Evolutionary conservation across 1,140 invertebrate species (phyloP).

Genomic region (Augochlora pura): DNA sequence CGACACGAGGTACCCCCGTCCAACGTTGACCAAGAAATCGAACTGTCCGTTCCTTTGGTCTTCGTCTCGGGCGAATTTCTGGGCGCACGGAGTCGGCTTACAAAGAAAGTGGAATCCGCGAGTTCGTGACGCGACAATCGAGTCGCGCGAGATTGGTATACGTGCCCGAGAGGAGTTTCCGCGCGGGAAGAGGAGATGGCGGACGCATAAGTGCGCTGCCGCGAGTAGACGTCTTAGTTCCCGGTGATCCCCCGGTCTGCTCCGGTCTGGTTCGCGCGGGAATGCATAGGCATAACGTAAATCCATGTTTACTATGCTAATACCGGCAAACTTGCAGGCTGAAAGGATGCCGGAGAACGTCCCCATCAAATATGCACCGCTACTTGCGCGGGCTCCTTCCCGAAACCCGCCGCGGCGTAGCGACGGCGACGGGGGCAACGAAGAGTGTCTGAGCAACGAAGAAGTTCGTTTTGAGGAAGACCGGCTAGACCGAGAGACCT

Average conservation of each 20-base stretch:
- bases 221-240: constrained; percentile 15
- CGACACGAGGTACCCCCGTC: neutral
- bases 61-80: too few species aligned
- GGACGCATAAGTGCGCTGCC: constrained; percentile 5
- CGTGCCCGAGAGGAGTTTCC: constrained; percentile 18
- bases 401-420: neutral
- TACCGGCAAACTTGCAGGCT: constrained; percentile 73
- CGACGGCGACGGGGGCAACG: neutral
- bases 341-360: constrained; percentile 74
- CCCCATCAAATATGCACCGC: constrained; percentile 74
- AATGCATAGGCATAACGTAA: constrained; percentile 71
- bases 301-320: constrained; percentile 77
- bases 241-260: constrained; percentile 13
- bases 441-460: constrained; percentile 23
- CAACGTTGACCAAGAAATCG: neutral
- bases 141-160: neutral
- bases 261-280: constrained; percentile 6
- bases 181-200: neutral
- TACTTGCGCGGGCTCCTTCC: constrained; percentile 62
- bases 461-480: constrained; percentile 52
- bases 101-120: constrained; percentile 8
- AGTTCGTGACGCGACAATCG: constrained; percentile 8
- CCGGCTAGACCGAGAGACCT: constrained; percentile 32
- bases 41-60: neutral
- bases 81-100: neutral